Evolutionary conservation across 2,888 invertebrate genomes (phyloP).

Genomic region (Agrochola lychnidis): DNA sequence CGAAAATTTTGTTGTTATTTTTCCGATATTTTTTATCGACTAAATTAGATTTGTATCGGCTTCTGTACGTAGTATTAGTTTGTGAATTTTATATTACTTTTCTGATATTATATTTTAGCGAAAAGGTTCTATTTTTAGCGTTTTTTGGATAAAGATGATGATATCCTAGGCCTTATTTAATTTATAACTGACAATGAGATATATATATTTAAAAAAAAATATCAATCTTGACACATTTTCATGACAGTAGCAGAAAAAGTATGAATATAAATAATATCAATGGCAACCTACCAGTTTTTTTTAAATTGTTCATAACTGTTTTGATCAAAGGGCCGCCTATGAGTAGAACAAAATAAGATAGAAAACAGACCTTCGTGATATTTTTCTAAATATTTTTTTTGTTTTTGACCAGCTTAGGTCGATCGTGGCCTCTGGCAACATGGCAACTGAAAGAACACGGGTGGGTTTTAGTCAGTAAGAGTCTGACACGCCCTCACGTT

Average conservation of each 20-base stretch:
- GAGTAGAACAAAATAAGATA: not conserved
- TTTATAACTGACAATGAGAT: not conserved
- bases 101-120: constrained; percentile 9
- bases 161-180: not conserved
- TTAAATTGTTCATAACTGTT: not conserved
- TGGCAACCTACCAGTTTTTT: too few species aligned
- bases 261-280: too few species aligned
- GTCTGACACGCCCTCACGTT: too few species aligned
- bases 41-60: constrained; percentile 34
- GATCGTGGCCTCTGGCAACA: too few species aligned
- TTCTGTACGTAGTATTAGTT: constrained; percentile 18
- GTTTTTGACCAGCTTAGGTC: too few species aligned
- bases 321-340: too few species aligned
- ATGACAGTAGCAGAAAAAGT: not conserved
- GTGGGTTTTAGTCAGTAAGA: too few species aligned
- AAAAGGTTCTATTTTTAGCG: not conserved
- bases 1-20: constrained; percentile 29
- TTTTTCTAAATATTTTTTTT: too few species aligned
- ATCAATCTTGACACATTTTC: not conserved
- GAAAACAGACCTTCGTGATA: too few species aligned
- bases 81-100: constrained; percentile 31
- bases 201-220: not conserved
- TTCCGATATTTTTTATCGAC: constrained; percentile 32
- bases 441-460: too few species aligned
- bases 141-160: not conserved